phyloP scores from a whole-genome alignment of 2,113 vertebrate species.

The Callocephalon fimbriatum region DNA sequence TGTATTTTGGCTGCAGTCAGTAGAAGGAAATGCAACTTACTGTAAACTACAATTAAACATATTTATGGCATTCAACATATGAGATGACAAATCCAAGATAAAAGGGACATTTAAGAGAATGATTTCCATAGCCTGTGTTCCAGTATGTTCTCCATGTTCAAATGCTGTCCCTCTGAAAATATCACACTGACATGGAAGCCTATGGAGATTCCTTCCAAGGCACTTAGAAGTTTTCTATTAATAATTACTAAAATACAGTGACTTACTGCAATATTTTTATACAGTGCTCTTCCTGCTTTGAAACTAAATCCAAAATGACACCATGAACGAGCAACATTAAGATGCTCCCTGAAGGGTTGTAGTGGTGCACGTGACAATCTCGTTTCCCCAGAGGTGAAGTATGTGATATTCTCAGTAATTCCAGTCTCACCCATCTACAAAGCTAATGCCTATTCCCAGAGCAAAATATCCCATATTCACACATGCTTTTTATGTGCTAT shows the following conservation, averaged over 20 bases:
- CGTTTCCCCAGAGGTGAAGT: not conserved
- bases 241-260: constrained; percentile 43
- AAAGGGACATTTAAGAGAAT: constrained; percentile 33
- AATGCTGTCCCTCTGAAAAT: not conserved
- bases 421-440: not conserved
- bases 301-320: constrained; percentile 5
- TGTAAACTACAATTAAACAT: not conserved
- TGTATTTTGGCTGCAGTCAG: not conserved
- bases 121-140: constrained; percentile 3
- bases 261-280: constrained; percentile 37
- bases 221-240: constrained; percentile 46
- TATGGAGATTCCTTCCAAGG: constrained; percentile 28
- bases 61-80: not conserved
- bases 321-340: not conserved
- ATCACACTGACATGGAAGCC: not conserved
- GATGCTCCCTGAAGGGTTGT: not conserved
- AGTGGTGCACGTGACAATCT: not conserved
- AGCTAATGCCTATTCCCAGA: constrained; percentile 1
- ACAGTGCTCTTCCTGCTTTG: not conserved
- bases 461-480: not conserved
- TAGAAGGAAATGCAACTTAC: not conserved
- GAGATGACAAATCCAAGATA: constrained; percentile 14
- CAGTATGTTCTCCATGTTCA: constrained; percentile 10
- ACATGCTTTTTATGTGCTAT: not conserved
- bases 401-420: not conserved